Evolutionary conservation across 2,888 invertebrate genomes (phyloP).

Genomic region (Agriotes lineatus): DNA sequence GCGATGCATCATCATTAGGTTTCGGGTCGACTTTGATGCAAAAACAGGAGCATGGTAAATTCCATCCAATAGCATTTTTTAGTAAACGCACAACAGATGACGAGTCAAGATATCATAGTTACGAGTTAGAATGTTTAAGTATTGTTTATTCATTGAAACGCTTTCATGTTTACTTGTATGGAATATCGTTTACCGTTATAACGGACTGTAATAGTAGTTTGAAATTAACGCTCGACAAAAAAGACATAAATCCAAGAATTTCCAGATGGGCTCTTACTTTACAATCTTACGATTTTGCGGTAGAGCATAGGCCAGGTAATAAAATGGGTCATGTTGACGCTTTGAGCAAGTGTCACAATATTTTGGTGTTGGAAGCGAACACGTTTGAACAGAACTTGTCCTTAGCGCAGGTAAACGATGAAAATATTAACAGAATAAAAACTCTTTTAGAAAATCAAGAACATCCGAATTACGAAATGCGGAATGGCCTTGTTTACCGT

Average conservation of each 20-base stretch:
- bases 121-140: conserved; percentile 53
- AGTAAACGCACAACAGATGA: conserved; percentile 53
- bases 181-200: conserved; percentile 52
- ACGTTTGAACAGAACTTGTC: conserved; percentile 48
- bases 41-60: conserved; percentile 46
- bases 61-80: conserved; percentile 56
- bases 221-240: conserved; percentile 51
- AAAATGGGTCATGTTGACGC: conserved; percentile 56
- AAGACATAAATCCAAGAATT: conserved; percentile 52
- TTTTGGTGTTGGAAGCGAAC: conserved; percentile 49
- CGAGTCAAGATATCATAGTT: conserved; percentile 56
- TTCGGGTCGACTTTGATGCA: conserved; percentile 57
- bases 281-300: conserved; percentile 23
- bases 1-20: conserved; percentile 54
- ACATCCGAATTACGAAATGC: conserved; percentile 26
- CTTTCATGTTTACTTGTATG: conserved; percentile 52
- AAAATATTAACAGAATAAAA: conserved; percentile 45
- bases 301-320: conserved; percentile 26
- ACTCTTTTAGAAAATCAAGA: conserved; percentile 43
- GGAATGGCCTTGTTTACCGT: conserved; percentile 28
- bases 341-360: conserved; percentile 47
- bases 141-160: conserved; percentile 52
- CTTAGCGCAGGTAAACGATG: conserved; percentile 46
- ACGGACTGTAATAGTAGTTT: conserved; percentile 52
- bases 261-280: conserved; percentile 31